Evolutionary conservation across 2,113 vertebrate genomes (phyloP), one percentile per base, ranked within the genome.

Genomic region (Xenopus tropicalis): DNA sequence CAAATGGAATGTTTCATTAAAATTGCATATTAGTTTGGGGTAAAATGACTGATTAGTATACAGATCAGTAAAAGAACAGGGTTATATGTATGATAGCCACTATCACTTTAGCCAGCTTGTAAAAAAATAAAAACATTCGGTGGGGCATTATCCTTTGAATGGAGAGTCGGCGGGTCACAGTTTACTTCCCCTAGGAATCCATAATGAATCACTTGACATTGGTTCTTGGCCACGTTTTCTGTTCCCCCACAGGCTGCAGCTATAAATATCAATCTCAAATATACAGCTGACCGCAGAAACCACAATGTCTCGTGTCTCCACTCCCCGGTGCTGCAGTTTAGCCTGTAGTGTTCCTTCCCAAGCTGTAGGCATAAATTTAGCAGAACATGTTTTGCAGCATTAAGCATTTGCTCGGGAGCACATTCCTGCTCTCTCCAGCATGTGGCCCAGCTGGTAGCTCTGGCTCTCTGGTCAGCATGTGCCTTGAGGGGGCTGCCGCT

Each of bases 321-420:
- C 29, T 14, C 25, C 42, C 9, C 52, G 48, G 29, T 37, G 56
- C 37, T 43, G 24, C 65, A 25, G 12, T 69, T 11, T 48, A 43
- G n/a, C 37, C 19, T 42, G 19, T 23, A 66, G 56, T 11, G 23
- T 24, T 25, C 44, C 7, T 48, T 73, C 57, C 61, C 62, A 24
- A 21, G 37, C 51, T 42, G 25, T 37, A 10, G 65, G 61, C 51
- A 22, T 69, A 69, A 51, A 69, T 75, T 75, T 75, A 75, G 72
- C 44, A 68, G 72, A 61, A 75, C 57, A 14, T 69, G 66, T 51
- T 62, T 69, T 54, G 43, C 22, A 44, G 44, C 65, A 61, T 75
- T 69, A 69, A 51, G 37, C 72, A 75, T 68, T 75, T 75, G 72
- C 66, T 75, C 12, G 1, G 72, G 65, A 54, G 52, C 23, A 46